Evolutionary conservation across 1,140 invertebrate species (phyloP).

Genomic region (Pectinophora gossypiella): DNA sequence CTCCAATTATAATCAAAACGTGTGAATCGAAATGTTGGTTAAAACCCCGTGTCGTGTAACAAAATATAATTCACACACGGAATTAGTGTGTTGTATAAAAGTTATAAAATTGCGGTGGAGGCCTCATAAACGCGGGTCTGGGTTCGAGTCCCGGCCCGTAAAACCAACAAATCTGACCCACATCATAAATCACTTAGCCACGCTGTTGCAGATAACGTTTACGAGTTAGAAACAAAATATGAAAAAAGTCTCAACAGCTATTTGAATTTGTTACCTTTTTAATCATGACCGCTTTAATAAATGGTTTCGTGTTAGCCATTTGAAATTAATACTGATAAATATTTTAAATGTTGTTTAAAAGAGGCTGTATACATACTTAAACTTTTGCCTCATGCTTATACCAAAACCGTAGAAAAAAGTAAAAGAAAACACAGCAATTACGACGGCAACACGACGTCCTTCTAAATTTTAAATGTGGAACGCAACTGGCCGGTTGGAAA

Average conservation of each 20-base stretch:
- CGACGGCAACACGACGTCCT: no score
- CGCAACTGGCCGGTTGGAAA: constrained; percentile 11
- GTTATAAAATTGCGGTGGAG: constrained; percentile 54
- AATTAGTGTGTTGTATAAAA: constrained; percentile 43
- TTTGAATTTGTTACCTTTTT: neutral
- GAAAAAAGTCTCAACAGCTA: constrained; percentile 36
- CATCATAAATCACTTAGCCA: constrained; percentile 72
- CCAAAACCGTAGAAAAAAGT: no score
- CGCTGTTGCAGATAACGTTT: constrained; percentile 66
- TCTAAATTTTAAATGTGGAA: neutral
- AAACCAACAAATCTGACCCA: constrained; percentile 72
- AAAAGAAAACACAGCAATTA: no score
- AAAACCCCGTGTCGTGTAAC: constrained; percentile 19
- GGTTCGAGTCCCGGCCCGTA: constrained; percentile 57
- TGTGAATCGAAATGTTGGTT: constrained; percentile 12
- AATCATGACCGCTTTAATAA: neutral
- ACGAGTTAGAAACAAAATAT: constrained; percentile 65
- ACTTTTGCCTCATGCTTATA: no score
- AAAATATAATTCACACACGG: constrained; percentile 20
- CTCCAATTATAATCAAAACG: constrained; percentile 24
- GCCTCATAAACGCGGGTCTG: constrained; percentile 54
- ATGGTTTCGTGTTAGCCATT: no score
- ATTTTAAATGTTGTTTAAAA: no score
- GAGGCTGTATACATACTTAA: no score
- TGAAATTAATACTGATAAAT: no score